Evolutionary conservation across 2,113 vertebrate species (phyloP), one percentile per base, ranked within the genome.

Genomic region (Pagrus major): DNA sequence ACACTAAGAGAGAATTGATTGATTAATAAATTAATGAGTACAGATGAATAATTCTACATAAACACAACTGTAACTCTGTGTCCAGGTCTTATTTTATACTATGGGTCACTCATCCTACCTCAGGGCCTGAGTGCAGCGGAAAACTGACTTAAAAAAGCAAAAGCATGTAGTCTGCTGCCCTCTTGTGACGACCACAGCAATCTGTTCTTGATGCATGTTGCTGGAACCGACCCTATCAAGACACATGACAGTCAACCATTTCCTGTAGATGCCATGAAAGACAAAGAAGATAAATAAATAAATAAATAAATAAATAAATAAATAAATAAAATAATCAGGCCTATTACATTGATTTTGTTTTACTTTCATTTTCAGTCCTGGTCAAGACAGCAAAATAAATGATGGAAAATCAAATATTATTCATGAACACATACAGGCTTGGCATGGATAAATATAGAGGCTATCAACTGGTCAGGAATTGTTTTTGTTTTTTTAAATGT

Each of bases 121-220:
- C 44, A 68, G n/a, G 3, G 5, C 0, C 11, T 5, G 0, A 4
- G 6, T 12, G 25, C 15, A 31, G 12, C 23, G 31, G 27, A 44
- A 27, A 27, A 49, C 25, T 14, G 1, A 47, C n/a, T 21, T 3
- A 23, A 21, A 66, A n/a, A 73, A 27, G 12, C 6, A 39, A 76
- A 79, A 71, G 6, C 7, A 2, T 76, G 83, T 74, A 31, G 42
- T 84, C 47, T 93, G 78, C 84, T 92, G 89, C 86, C 91, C 89
- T 87, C 92, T 86, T 68, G 74, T 90, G 92, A 33, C 23, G 3
- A 67, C 15, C 6, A 58, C 8, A 31, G 15, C 35, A 68, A 49
- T 20, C 3, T 25, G 4, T 46, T 25, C n/a, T 1, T 18, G 60
- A 23, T 14, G 11, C 16, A 5, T 15, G 1, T 1, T 47, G 18